Evolutionary conservation across 2,113 vertebrate species (phyloP), one percentile per base, ranked within the genome.

Genomic region (Rhea pennata): DNA sequence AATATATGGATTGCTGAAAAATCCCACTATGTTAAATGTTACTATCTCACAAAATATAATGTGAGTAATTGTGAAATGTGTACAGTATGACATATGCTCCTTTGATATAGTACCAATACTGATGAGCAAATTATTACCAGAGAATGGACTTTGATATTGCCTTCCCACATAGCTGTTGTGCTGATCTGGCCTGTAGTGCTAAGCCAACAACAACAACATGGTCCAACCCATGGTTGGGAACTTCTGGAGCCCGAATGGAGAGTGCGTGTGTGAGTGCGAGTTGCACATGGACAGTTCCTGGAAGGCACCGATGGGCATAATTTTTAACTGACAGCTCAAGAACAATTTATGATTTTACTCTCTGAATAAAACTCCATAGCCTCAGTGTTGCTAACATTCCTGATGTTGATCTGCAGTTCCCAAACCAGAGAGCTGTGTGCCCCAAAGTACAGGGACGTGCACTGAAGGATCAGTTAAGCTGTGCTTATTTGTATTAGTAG

Each of bases 391-490:
- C 6, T 13, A 54, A 33, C 3, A 72, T 62, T 5, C 15, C 7
- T 17, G 56, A 31, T 17, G 29, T 29, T 3, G 4, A 66, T 71
- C 24, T 92, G 15, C 12, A 87, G 27, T 27, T 39, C 39, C 23
- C 0, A 2, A 58, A 7, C 48, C 40, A 67, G 13, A 21, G 19
- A 53, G 4, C 9, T 87, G 29, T 29, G 44, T 74, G 20, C 9
- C 15, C 9, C n/a, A 5, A 5, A 3, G 1, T 29, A 7, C n/a
- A 69, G 11, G 12, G 8, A n/a, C 0, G 3, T 6, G 6, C 9
- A 65, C 33, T 40, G 10, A 56, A 5, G 88, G 15, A 15, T 71
- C 56, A 75, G 29, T 1, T 56, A 53, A 66, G 7, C 2, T 44
- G 9, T 26, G 29, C 44, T 59, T 33, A 17, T 61, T 51, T 81